Percentiles rank a stretch among this genome's conserved stretches.
Conservation (phyloP, 2,113 vertebrate species). For the Elanus axillaris region DNA sequence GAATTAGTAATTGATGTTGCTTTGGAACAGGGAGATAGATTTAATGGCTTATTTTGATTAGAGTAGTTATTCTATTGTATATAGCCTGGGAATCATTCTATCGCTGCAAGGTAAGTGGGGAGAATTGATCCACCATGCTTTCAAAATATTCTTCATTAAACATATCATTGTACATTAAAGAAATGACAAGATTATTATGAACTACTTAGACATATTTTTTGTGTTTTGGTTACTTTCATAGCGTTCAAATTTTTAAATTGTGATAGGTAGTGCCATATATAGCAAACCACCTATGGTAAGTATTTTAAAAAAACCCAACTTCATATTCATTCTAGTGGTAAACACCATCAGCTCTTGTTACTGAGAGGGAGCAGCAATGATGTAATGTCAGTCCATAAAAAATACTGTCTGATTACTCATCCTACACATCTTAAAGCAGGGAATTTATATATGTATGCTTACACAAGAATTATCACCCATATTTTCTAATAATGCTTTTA, state of each 20-base stretch:
- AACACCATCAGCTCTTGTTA: not conserved
- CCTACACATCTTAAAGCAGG: not conserved
- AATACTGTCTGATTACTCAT: not conserved
- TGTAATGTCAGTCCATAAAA: not conserved
- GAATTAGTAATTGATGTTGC: not conserved
- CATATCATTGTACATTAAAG: not conserved
- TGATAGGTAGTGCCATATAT: not conserved
- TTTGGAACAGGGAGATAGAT: not conserved
- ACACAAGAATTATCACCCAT: not conserved
- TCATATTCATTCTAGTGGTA: not conserved
- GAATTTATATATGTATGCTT: not conserved
- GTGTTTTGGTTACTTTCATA: not conserved
- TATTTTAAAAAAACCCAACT: not conserved
- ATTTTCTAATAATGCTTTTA: not conserved
- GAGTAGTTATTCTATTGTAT: not conserved
- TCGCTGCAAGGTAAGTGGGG: not conserved
- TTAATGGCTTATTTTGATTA: conserved; percentile 26
- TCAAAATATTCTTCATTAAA: not conserved
- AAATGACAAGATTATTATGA: not conserved
- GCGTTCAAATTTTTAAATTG: not conserved
- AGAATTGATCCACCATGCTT: not conserved
- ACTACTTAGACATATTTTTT: not conserved
- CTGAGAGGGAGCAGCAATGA: not conserved
- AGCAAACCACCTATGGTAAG: not conserved
- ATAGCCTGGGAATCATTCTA: not conserved